Conservation (phyloP, 1,140 invertebrate genomes). For the Phymorhynchus buccinoides region DNA sequence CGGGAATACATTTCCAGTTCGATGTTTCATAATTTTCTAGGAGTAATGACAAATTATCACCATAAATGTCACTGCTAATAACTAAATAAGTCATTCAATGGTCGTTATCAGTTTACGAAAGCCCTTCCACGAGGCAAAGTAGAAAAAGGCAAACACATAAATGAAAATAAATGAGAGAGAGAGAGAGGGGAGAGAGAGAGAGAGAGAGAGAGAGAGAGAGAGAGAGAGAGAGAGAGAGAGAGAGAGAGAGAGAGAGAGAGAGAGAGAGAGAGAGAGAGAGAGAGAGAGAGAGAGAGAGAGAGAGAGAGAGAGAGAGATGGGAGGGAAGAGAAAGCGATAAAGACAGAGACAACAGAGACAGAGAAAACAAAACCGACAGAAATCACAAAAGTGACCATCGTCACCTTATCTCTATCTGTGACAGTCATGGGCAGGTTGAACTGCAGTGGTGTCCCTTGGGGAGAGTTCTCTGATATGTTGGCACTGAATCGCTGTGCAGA, state of each 20-base stretch:
- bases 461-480: conserved; percentile 40
- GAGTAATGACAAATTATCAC: background rate
- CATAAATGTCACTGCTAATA: background rate
- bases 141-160: background rate
- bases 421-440: too few species aligned
- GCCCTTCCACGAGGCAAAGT: background rate
- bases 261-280: too few species aligned
- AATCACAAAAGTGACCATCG: background rate
- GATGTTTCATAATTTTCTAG: too few species aligned
- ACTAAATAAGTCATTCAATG: background rate
- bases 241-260: too few species aligned
- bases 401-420: background rate
- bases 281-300: too few species aligned
- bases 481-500: background rate
- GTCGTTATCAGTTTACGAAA: background rate
- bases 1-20: too few species aligned
- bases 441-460: too few species aligned
- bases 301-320: background rate
- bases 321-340: too few species aligned
- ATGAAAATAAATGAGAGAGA: background rate
- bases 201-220: too few species aligned
- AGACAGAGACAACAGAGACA: too few species aligned
- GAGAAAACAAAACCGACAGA: too few species aligned
- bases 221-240: too few species aligned
- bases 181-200: background rate